A percentile compares a stretch with the other conserved stretches of the same genome.
Evolutionary conservation across 2,888 invertebrate species (phyloP).

Genomic region (Ophioninae sp.): DNA sequence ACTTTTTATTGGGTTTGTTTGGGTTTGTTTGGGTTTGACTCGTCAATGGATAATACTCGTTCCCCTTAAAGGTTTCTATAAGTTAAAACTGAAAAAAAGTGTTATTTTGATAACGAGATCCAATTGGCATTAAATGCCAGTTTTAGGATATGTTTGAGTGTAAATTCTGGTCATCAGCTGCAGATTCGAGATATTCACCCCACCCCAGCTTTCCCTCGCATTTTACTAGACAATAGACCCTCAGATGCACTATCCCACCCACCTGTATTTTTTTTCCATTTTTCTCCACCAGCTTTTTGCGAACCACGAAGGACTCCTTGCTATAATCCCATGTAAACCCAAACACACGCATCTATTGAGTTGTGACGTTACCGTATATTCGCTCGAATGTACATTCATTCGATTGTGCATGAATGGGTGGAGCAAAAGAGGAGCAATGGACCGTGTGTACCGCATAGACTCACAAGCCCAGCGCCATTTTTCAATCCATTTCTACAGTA

Average conservation of each 20-base stretch:
- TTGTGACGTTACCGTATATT: neutral
- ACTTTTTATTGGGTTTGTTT: too few species aligned
- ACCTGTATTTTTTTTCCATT: conserved; percentile 10
- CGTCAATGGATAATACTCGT: too few species aligned
- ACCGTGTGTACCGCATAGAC: conserved; percentile 37
- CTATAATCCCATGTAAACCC: neutral
- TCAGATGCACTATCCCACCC: too few species aligned
- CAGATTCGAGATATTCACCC: neutral
- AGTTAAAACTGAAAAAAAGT: too few species aligned
- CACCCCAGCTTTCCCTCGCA: too few species aligned
- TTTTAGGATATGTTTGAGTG: too few species aligned
- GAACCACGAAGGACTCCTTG: conserved; percentile 8
- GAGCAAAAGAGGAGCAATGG: conserved; percentile 31
- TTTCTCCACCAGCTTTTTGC: conserved; percentile 11
- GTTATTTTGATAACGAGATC: too few species aligned
- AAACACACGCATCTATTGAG: neutral
- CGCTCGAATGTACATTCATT: too few species aligned
- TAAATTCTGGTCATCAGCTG: neutral
- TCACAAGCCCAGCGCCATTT: conserved; percentile 38
- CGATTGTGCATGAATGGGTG: conserved; percentile 27
- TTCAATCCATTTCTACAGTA: conserved; percentile 25
- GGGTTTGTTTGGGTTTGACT: too few species aligned
- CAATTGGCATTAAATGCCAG: too few species aligned
- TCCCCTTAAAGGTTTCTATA: too few species aligned
- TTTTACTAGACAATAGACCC: too few species aligned